Evolutionary conservation across 2,888 invertebrate species (phyloP), one percentile per base, ranked within the genome.

Genomic region (Meganola albula): DNA sequence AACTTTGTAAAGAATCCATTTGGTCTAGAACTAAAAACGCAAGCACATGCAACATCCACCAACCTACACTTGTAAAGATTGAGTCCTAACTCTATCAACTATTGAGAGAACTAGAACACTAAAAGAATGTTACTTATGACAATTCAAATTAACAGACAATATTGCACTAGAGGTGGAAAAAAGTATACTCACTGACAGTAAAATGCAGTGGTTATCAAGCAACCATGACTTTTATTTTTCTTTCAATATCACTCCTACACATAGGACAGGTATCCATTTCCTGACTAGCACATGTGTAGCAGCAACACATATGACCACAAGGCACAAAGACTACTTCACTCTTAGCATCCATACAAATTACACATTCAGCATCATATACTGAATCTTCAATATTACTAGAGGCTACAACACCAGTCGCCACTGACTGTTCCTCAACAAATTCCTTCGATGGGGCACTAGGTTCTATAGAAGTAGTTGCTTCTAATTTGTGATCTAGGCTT

Each of bases 271-370:
- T 79, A 1, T 71, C 65, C 35, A 93, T 74, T 12, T 88, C 76
- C 53, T 82, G 78, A 42, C 74, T 67, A 27, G 92, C 89, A 78
- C 96, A 96, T 29, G 72, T 66, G 30, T 87, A 73, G 73, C 96
- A 96, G 65, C 92, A 92, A 65, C 95, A 96, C 63, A 95, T 89
- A 73, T 96, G 96, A 34, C 96, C 96, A 68, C 96, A 96, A 33
- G 94, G 93, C 53, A 95, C 88, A 84, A 94, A 95, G 58, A 95
- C 92, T 30, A 94, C 88, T 69, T 91, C 90, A 52, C 78, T 75
- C 69, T 85, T 87, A 48, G 83, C 76, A 73, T 95, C 94, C 89
- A 96, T 89, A 69, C 95, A 96, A 53, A 96, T 88, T 20, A 94
- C 93, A 84, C 96, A 96, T 78, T 96, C 95, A 5, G 90, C 85